Percentiles rank a stretch among this genome's conserved stretches.
Evolutionary conservation across 1,140 invertebrate species (phyloP).

Genomic region (Lepeophtheirus salmonis): DNA sequence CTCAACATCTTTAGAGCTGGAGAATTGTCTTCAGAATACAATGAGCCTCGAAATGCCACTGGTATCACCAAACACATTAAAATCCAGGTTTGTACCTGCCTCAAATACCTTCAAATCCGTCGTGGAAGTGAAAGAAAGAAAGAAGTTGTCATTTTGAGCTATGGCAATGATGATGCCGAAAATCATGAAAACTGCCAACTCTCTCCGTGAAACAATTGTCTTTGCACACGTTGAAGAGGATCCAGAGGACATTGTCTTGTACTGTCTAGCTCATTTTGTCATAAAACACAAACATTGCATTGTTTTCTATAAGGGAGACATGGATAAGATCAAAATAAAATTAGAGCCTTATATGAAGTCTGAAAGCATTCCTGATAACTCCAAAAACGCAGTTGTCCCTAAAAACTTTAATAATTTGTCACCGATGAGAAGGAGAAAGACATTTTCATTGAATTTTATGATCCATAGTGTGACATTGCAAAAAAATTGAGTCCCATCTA

Average conservation of each 20-base stretch:
- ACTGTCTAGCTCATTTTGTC: conserved; percentile 61
- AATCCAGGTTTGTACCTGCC: conserved; percentile 81
- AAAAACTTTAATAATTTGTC: conserved; percentile 91
- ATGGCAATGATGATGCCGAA: conserved; percentile 29
- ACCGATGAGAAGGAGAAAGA: conserved; percentile 77
- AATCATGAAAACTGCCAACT: conserved; percentile 51
- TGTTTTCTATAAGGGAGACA: conserved; percentile 48
- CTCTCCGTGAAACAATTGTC: conserved; percentile 62
- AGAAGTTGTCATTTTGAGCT: conserved; percentile 63
- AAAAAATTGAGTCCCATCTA: conserved; percentile 82
- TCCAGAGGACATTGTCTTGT: conserved; percentile 69
- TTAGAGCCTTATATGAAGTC: conserved; percentile 88
- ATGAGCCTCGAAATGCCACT: conserved; percentile 78
- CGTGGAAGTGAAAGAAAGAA: conserved; percentile 52
- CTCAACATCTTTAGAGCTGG: conserved; percentile 88
- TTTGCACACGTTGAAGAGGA: conserved; percentile 62
- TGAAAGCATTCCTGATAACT: conserved; percentile 68
- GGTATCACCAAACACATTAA: conserved; percentile 92
- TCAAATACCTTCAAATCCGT: conserved; percentile 57
- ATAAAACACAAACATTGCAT: conserved; percentile 80
- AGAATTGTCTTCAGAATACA: conserved; percentile 75
- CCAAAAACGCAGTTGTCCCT: conserved; percentile 68
- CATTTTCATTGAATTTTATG: conserved; percentile 91
- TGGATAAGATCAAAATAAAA: conserved; percentile 45
- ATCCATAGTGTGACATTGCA: conserved; percentile 97